Evolutionary conservation across 1,140 invertebrate genomes (phyloP).

Genomic region (Drosophila quadrilineata): DNA sequence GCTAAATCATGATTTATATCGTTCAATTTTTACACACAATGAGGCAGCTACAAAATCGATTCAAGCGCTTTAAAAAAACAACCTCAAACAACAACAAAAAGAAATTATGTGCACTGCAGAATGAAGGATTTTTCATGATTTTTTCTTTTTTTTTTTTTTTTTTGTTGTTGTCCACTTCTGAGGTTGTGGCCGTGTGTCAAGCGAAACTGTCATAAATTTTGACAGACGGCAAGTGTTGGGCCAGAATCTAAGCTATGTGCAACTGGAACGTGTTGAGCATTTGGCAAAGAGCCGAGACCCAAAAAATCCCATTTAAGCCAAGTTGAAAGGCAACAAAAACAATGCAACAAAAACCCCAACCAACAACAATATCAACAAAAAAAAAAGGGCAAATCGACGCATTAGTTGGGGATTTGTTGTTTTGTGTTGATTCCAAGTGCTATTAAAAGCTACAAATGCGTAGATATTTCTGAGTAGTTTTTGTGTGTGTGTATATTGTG

Average conservation of each 20-base stretch:
- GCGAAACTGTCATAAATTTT: constrained; percentile 59
- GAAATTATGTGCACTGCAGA: no score
- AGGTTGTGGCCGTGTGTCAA: constrained; percentile 28
- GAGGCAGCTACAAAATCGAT: constrained; percentile 35
- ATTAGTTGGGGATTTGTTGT: constrained; percentile 40
- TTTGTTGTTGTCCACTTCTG: no score
- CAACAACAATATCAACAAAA: background rate
- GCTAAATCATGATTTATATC: constrained; percentile 19
- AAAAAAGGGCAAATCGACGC: background rate
- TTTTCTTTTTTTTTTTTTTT: no score
- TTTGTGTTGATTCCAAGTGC: constrained; percentile 20
- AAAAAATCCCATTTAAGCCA: constrained; percentile 39
- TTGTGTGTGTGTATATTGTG: no score
- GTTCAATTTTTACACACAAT: background rate
- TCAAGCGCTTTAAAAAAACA: constrained; percentile 13
- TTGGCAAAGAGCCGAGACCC: constrained; percentile 45
- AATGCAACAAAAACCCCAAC: constrained; percentile 32
- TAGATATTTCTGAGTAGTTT: no score
- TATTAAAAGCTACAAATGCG: constrained; percentile 29
- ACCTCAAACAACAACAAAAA: no score
- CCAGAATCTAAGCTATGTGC: constrained; percentile 3
- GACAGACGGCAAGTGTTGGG: constrained; percentile 58
- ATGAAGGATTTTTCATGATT: constrained; percentile 1
- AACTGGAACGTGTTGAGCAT: constrained; percentile 62
- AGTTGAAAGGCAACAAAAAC: no score